These are phyloP conservation scores for Chiroxiphia lanceolata DNA, from an alignment of 2,797 vertebrate species.

Conservation along the genomic window DNA sequence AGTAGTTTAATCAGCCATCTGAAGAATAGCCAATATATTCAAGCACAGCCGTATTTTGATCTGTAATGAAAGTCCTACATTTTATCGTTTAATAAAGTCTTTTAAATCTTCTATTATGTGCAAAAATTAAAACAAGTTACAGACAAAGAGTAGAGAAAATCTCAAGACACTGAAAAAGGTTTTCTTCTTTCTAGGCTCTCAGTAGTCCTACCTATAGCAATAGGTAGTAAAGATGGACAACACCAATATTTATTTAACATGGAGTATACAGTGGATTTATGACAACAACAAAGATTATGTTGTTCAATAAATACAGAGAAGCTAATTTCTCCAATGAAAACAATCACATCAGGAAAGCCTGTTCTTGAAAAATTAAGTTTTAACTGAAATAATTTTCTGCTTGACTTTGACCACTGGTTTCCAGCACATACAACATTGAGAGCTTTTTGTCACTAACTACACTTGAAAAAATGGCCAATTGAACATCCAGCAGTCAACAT, in stretches of 20 bases:
- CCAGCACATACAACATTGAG: accelerated
- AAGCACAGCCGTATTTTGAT: conserved; percentile 52
- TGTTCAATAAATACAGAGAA: neutral
- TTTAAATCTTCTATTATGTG: conserved; percentile 25
- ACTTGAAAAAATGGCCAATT: neutral
- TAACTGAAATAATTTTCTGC: neutral
- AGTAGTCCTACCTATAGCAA: neutral
- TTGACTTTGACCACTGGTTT: neutral
- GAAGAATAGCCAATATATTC: conserved; percentile 54
- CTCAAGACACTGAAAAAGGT: neutral
- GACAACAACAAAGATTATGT: neutral
- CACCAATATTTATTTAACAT: neutral
- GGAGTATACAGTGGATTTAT: neutral
- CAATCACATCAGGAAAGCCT: neutral
- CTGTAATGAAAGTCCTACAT: conserved; percentile 47
- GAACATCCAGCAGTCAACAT: neutral
- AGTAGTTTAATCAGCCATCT: conserved; percentile 56
- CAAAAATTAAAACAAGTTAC: conserved; percentile 39
- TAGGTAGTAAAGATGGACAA: neutral
- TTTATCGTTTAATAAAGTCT: conserved; percentile 56
- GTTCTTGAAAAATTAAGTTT: neutral
- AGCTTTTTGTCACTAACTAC: neutral
- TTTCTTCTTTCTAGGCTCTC: neutral
- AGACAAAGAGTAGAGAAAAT: conserved; percentile 10
- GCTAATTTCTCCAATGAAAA: neutral